phyloP scores from a whole-genome alignment of 2,113 vertebrate species.

The Chamaea fasciata region DNA sequence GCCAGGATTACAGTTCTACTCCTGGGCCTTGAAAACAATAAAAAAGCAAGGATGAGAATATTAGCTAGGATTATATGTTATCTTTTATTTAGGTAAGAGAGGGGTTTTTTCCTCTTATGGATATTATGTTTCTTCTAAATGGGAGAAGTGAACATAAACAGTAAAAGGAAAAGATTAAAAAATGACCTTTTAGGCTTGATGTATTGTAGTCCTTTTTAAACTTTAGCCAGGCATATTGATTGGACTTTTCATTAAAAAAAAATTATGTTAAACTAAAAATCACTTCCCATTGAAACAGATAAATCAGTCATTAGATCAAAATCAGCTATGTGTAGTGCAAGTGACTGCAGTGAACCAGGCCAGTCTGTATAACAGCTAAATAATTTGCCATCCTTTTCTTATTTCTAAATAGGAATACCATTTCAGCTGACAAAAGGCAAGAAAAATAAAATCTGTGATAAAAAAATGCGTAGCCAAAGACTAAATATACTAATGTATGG shows the following conservation, averaged over 20 bases:
- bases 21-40: background rate
- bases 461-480: background rate
- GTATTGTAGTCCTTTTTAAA: background rate
- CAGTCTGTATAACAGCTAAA: background rate
- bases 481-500: background rate
- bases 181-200: background rate
- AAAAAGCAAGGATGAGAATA: conserved; percentile 15
- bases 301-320: background rate
- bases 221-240: background rate
- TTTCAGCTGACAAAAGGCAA: background rate
- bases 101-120: background rate
- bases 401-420: background rate
- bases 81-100: background rate
- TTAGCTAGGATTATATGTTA: conserved; percentile 8
- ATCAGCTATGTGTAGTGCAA: background rate
- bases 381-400: background rate
- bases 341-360: background rate
- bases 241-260: background rate
- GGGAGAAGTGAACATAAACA: background rate
- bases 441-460: background rate
- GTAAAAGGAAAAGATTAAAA: background rate
- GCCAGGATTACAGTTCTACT: conserved; percentile 20
- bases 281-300: background rate
- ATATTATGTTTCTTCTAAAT: background rate
- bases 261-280: background rate